These are phyloP conservation scores for Harpalus rufipes DNA, from an alignment of 2,888 invertebrate genomes.

Conservation along the genomic window DNA sequence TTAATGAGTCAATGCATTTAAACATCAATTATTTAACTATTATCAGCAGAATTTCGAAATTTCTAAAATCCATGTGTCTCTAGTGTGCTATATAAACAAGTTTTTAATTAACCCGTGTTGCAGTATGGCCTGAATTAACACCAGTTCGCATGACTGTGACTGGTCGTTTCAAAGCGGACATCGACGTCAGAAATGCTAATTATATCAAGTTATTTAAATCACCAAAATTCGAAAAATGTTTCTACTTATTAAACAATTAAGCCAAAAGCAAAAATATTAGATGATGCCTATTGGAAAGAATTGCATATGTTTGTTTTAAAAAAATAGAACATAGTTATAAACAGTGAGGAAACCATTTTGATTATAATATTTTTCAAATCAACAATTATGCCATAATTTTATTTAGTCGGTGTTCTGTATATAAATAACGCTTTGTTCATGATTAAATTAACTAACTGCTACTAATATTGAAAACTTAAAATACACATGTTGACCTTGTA, in stretches of 20 bases:
- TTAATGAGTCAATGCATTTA: constrained; percentile 36
- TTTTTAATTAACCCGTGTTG: constrained; percentile 26
- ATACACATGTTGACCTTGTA: neutral
- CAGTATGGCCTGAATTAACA: constrained; percentile 35
- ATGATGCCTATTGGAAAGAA: no score
- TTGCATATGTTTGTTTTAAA: no score
- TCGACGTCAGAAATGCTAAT: neutral
- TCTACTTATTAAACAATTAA: no score
- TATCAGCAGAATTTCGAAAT: constrained; percentile 31
- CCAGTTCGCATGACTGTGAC: neutral
- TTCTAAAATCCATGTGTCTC: constrained; percentile 31
- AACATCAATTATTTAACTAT: constrained; percentile 37
- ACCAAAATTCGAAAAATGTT: neutral
- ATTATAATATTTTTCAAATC: no score
- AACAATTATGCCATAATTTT: no score
- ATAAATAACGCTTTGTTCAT: no score
- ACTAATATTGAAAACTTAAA: neutral
- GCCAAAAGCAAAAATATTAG: neutral
- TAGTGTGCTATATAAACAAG: constrained; percentile 19
- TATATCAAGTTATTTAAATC: neutral
- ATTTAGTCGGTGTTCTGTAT: no score
- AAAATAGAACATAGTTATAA: no score
- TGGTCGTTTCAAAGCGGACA: neutral
- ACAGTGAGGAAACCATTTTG: no score
- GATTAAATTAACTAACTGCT: neutral